Conservation (phyloP, 2,113 vertebrate genomes). For the Steatornis caripensis region DNA sequence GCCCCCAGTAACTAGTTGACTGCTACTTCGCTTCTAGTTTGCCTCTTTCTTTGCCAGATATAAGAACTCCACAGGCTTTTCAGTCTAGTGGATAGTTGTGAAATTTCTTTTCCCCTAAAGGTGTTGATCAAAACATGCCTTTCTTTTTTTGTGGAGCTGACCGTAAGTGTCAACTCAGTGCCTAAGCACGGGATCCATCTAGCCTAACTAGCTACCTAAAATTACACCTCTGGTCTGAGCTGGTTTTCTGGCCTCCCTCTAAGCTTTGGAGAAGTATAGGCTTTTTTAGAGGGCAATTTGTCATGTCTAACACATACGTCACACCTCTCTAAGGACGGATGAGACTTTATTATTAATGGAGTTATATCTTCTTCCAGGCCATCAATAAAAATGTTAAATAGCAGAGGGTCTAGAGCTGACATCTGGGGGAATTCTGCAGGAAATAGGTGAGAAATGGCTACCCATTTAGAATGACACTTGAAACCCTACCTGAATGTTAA, state of each 20-base stretch:
- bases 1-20: not conserved
- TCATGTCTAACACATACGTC: not conserved
- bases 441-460: not conserved
- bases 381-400: constrained; percentile 7
- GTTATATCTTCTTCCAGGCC: not conserved
- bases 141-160: not conserved
- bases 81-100: not conserved
- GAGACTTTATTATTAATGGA: not conserved
- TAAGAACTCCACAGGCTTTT: not conserved
- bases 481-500: not conserved
- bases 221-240: not conserved
- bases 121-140: not conserved
- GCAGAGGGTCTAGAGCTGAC: not conserved
- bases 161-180: not conserved
- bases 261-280: not conserved
- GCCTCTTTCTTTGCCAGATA: not conserved
- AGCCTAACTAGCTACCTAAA: not conserved
- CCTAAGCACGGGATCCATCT: not conserved
- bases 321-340: not conserved
- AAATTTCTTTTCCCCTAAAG: not conserved
- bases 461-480: not conserved
- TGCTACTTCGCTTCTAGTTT: not conserved
- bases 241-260: not conserved
- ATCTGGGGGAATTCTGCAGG: not conserved
- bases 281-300: not conserved